These are phyloP conservation scores for Dendrocopos noguchii DNA, from an alignment of 2,113 vertebrate genomes.

Conservation along the genomic window DNA sequence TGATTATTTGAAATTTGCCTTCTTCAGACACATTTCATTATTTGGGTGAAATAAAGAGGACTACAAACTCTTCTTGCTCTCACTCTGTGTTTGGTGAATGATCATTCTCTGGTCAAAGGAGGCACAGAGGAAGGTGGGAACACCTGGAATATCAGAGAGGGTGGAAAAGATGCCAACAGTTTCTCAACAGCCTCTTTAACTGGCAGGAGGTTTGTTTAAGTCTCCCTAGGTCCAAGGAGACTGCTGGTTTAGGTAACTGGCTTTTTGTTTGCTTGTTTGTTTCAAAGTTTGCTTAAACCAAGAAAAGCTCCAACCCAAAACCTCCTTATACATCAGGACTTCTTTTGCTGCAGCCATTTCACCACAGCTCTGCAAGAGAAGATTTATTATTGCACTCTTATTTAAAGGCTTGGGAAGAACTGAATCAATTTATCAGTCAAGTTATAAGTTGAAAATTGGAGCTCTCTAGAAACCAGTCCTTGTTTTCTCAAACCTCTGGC, in stretches of 20 bases:
- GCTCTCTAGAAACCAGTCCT: background rate
- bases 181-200: slow-evolving; percentile 21
- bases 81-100: background rate
- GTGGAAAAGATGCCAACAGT: slow-evolving; percentile 36
- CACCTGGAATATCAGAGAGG: slow-evolving; percentile 2
- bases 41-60: background rate
- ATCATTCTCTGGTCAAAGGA: slow-evolving; percentile 22
- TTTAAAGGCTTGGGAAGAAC: background rate
- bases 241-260: slow-evolving; percentile 46
- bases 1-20: background rate
- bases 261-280: background rate
- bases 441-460: background rate
- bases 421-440: background rate
- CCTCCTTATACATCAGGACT: slow-evolving; percentile 12
- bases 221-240: slow-evolving; percentile 17
- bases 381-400: background rate
- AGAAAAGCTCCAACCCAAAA: slow-evolving; percentile 36
- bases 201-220: slow-evolving; percentile 22
- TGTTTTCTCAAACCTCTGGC: background rate
- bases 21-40: background rate
- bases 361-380: slow-evolving; percentile 9
- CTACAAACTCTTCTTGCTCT: background rate
- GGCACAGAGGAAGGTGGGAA: background rate
- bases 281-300: slow-evolving; percentile 45
- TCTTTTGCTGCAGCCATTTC: slow-evolving; percentile 5